phyloP scores from a whole-genome alignment of 53 echinoderm and acorn worm species.

The Glandiceps talaboti region DNA sequence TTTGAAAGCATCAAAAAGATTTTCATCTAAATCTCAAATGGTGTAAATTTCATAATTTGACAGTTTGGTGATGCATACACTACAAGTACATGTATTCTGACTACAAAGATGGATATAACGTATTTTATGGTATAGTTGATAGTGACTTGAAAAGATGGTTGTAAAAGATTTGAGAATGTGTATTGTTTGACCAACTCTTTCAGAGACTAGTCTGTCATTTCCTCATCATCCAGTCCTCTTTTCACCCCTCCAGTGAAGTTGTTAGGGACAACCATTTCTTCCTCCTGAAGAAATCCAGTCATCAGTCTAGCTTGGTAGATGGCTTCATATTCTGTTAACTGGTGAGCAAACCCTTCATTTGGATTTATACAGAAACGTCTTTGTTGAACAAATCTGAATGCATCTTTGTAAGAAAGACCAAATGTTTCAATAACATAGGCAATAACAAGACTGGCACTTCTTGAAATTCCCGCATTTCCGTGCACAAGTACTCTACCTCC shows the following conservation, averaged over 20 bases:
- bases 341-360: conserved; percentile 79
- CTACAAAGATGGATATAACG: no score
- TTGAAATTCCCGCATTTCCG: conserved; percentile 88
- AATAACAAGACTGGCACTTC: conserved; percentile 87
- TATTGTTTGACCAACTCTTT: no score
- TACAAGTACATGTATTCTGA: no score
- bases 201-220: background rate
- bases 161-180: no score
- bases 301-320: conserved; percentile 59
- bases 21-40: no score
- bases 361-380: conserved; percentile 74
- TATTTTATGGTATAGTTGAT: no score
- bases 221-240: background rate
- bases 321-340: conserved; percentile 71
- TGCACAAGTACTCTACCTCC: conserved; percentile 76
- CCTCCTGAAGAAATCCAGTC: background rate
- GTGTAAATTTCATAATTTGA: no score
- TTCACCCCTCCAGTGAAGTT: background rate
- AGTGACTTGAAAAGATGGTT: no score
- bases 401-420: conserved; percentile 59
- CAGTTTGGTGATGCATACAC: no score
- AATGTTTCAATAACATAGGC: conserved; percentile 89
- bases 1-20: no score
- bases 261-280: background rate
- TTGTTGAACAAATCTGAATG: conserved; percentile 54